Evolutionary conservation across 1,140 invertebrate genomes (phyloP).

Genomic region (Atta colombica): DNA sequence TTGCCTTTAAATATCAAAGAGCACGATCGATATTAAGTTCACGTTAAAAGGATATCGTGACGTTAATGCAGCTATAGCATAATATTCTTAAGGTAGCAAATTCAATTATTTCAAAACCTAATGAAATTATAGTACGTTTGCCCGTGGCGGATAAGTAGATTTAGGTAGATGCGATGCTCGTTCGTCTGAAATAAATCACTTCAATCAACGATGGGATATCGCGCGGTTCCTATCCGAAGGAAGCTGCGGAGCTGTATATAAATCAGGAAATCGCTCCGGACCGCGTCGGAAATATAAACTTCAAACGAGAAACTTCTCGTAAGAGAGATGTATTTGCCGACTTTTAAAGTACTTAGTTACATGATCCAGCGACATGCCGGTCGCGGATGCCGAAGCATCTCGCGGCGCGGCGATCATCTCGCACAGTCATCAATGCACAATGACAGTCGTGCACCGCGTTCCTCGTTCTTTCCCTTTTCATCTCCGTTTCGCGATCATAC

Average conservation of each 20-base stretch:
- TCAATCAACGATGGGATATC: slow-evolving; percentile 37
- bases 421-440: slow-evolving; percentile 9
- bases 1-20: background rate
- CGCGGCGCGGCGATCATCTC: background rate
- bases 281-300: slow-evolving; percentile 42
- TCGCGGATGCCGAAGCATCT: slow-evolving; percentile 7
- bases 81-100: background rate
- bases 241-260: background rate
- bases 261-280: slow-evolving; percentile 37
- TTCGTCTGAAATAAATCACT: slow-evolving; percentile 36
- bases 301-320: background rate
- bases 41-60: background rate
- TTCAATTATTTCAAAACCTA: slow-evolving; percentile 4
- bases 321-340: slow-evolving; percentile 32
- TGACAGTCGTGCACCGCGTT: background rate
- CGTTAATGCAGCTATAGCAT: background rate
- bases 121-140: slow-evolving; percentile 39
- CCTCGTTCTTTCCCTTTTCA: background rate
- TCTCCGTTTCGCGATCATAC: slow-evolving; percentile 19
- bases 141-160: slow-evolving; percentile 4
- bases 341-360: slow-evolving; percentile 38
- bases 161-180: slow-evolving; percentile 11
- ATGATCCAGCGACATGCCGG: slow-evolving; percentile 5
- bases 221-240: background rate
- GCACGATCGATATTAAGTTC: slow-evolving; percentile 10